These are phyloP conservation scores for Cecidostiba fungosa DNA, from an alignment of 2,888 invertebrate species.

Conservation along the genomic window DNA sequence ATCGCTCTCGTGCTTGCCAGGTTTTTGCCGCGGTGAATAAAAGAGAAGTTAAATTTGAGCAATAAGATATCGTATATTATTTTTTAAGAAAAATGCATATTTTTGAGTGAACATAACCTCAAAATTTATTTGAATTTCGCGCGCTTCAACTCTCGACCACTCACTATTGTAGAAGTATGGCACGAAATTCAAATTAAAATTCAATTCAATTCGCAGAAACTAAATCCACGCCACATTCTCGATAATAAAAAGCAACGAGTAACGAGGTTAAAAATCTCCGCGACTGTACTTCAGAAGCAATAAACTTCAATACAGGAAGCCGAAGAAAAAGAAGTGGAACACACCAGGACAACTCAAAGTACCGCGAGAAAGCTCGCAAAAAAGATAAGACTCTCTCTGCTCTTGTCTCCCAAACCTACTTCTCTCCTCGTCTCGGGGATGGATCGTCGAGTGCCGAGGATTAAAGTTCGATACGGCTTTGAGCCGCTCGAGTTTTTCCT, in stretches of 20 bases:
- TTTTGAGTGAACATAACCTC: no score
- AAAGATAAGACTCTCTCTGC: conserved; percentile 10
- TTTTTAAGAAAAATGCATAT: no score
- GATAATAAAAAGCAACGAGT: background rate
- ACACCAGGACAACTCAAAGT: conserved; percentile 8
- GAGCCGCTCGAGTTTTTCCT: conserved; percentile 19
- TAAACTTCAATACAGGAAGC: background rate
- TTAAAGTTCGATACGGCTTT: conserved; percentile 35
- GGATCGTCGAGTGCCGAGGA: conserved; percentile 24
- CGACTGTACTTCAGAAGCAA: background rate
- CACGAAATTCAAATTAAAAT: no score
- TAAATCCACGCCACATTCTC: no score
- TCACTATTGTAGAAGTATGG: no score
- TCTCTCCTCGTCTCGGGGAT: background rate
- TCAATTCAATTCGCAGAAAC: no score
- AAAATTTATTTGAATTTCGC: no score
- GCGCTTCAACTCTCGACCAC: no score
- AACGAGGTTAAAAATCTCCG: background rate
- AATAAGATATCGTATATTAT: no score
- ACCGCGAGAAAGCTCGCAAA: conserved; percentile 15
- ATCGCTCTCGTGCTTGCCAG: background rate
- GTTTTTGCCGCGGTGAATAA: no score
- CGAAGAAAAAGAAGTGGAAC: background rate
- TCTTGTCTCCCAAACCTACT: background rate
- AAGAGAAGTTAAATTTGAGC: no score